Conservation (phyloP, 2,888 invertebrate species). For the Heteromyza rotundicornis region DNA sequence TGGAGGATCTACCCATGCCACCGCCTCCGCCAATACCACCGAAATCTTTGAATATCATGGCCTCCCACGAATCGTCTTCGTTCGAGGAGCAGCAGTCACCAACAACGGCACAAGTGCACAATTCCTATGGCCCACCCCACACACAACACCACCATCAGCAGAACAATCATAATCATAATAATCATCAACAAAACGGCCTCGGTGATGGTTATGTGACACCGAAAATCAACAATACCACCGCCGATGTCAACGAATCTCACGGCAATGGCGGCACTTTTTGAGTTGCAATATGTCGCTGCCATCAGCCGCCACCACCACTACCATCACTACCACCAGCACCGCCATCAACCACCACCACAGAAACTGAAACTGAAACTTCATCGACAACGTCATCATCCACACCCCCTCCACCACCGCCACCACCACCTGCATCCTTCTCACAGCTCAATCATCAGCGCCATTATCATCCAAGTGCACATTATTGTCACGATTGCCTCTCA, state of each 20-base stretch:
- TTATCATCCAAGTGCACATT: constrained; percentile 28
- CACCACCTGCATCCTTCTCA: constrained; percentile 34
- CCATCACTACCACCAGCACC: constrained; percentile 11
- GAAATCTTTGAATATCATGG: constrained; percentile 48
- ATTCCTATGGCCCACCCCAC: too few relatives aligned
- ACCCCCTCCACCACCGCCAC: constrained; percentile 39
- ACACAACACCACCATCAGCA: constrained; percentile 24
- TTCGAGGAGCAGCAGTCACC: constrained; percentile 22
- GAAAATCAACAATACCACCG: constrained; percentile 41
- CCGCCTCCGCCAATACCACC: constrained; percentile 61
- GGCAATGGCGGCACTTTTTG: constrained; percentile 56
- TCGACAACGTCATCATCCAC: constrained; percentile 40
- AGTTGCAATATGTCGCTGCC: constrained; percentile 61
- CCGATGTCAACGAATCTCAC: background rate
- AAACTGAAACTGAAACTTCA: constrained; percentile 36
- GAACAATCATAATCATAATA: constrained; percentile 27
- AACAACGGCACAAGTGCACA: constrained; percentile 30
- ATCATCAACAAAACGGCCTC: constrained; percentile 39
- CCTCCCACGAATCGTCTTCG: background rate
- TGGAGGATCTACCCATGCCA: constrained; percentile 59
- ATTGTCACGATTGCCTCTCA: constrained; percentile 47
- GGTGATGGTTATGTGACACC: constrained; percentile 53
- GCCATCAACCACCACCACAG: constrained; percentile 29
- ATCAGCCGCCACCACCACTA: constrained; percentile 39
- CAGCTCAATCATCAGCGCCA: constrained; percentile 14